These are phyloP conservation scores for Aurelia sp. DNA, from an alignment of 30 jellyfish, hydroid and myxozoan species.

Conservation along the genomic window DNA sequence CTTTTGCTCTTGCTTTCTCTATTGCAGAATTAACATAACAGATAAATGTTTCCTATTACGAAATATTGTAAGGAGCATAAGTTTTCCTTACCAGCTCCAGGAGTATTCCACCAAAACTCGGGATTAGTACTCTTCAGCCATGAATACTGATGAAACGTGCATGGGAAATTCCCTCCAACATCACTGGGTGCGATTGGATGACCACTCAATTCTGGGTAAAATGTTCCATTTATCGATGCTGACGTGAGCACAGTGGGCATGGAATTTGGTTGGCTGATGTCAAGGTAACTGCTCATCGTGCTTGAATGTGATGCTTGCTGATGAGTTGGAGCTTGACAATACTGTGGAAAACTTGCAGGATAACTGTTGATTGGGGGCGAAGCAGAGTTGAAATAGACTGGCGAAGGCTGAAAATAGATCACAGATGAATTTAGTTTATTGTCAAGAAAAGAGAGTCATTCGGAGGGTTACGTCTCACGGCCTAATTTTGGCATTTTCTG, in stretches of 20 bases:
- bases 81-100: constrained; percentile 46
- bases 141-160: constrained; percentile 70
- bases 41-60: too few species aligned
- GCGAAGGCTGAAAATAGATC: constrained; percentile 40
- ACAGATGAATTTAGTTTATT: background rate
- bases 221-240: constrained; percentile 28
- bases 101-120: constrained; percentile 70
- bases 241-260: constrained; percentile 42
- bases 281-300: constrained; percentile 51
- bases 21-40: too few species aligned
- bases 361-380: constrained; percentile 48
- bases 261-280: constrained; percentile 20
- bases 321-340: constrained; percentile 51
- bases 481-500: too few species aligned
- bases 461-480: too few species aligned
- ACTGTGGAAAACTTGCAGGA: constrained; percentile 39
- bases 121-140: constrained; percentile 68
- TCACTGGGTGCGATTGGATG: constrained; percentile 39
- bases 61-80: too few species aligned
- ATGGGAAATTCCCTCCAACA: constrained; percentile 43
- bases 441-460: too few species aligned
- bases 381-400: constrained; percentile 43
- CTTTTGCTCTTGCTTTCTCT: too few species aligned
- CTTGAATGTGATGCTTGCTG: constrained; percentile 45
- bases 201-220: constrained; percentile 52